Base-by-base conservation (phyloP, 2,797 vertebrate species). In the Anas bahamensis region DNA sequence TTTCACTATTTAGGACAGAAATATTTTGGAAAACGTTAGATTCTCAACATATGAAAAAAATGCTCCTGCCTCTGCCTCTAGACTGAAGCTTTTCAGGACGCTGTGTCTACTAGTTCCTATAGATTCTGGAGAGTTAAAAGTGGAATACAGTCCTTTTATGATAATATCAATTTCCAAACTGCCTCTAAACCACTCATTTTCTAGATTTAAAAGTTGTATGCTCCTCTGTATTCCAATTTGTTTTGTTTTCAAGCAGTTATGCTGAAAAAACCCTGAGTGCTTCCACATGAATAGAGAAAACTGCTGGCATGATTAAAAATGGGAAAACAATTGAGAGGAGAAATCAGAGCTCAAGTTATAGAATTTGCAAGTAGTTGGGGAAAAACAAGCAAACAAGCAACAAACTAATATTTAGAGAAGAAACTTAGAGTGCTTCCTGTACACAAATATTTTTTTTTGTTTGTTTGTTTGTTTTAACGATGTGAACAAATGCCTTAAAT, bases 311-410 rank as follows among this genome's bases (percentile, higher is more conserved):
- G 57, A 86, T 82, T 89, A 31, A 96, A 95, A 92, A 79, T 17
- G 55, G 60, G 50, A 28, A 70, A 93, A 95, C 73, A 93, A 76
- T 69, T 78, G 82, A 85, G 52, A 92, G 35, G 72, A 90, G 59
- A 85, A 93, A 94, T 52, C 52, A 94, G 48, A 94, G 42, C 16
- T 89, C 35, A 84, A 86, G 48, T 89, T 86, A 83, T 13, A 88
- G 76, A 88, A 92, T 86, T 81, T 59, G 60, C 70, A 87, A 90
- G 83, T 53, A 70, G 52, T 53, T 70, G 24, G 16, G 26, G 77
- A 84, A 85, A 74, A 55, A 5, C 26, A 39, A 17, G 19, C 60
- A 63, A 50, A 50, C 48, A 80, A 91, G 69, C 16, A 50, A 50
- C 48, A 80, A 91, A 72, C 12, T 31, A 66, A n/a, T 86, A 87